Evolutionary conservation across 2,797 vertebrate species (phyloP), one percentile per base, ranked within the genome.

Genomic region (Protosalanx chinensis): DNA sequence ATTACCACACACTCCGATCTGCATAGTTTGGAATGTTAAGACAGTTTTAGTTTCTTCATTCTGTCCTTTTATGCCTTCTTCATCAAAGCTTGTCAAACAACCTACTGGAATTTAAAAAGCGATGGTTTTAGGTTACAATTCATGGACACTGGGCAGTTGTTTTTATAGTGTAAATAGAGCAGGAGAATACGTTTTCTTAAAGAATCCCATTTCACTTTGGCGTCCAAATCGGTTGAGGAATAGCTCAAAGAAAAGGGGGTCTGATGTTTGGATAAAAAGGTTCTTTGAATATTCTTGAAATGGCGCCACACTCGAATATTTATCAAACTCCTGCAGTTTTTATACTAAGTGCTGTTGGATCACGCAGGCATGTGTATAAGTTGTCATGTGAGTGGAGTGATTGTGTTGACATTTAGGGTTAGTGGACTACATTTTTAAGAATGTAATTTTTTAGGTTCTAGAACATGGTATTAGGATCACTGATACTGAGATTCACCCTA

Each of bases 321-420:
- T 56, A 56, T 56, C 18, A 53, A 53, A 56, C 74, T 68, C 72
- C 65, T 75, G 67, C 59, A 64, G 27, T 79, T 76, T 79, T 70
- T 71, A 71, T 71, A 67, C 64, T 67, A 37, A 56, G 51, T 71
- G 41, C 61, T 63, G 53, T 62, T 75, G 73, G 60, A 65, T 76
- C 33, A 71, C 68, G 23, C 68, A 72, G 77, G 41, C 63, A 46
- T 68, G 60, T 68, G 71, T 68, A 71, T 71, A 59, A 61, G 68
- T 75, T 79, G 72, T 76, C 72, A 67, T 79, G 71, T 61, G 63
- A 66, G 29, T 67, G 60, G 53, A 61, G 68, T 79, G 79, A 82
- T 79, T 73, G 77, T 66, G 73, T 77, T 79, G 83, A 81, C 76
- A 61, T 84, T 82, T 76, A 76, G 53, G 76, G 74, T 81, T 81